Conservation (phyloP, 2,113 vertebrate species). For the Odontesthes bonariensis region DNA sequence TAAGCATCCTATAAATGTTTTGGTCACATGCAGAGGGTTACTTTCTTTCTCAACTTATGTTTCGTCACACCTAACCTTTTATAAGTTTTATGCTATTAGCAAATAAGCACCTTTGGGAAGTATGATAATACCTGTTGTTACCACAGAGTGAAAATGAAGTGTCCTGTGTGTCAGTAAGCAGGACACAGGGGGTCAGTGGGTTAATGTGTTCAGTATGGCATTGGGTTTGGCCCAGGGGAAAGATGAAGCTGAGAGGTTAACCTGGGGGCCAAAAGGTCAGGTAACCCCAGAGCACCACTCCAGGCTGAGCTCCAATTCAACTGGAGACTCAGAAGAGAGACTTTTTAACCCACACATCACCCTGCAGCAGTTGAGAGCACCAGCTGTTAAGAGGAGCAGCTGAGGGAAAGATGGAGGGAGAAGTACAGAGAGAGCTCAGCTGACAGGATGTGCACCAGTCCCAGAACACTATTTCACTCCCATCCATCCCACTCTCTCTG, state of each 20-base stretch:
- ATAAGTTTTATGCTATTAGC: neutral
- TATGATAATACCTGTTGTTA: constrained; percentile 34
- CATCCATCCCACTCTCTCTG: constrained; percentile 44
- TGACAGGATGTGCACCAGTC: constrained; percentile 72
- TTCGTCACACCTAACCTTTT: constrained; percentile 6
- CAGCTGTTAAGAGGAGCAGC: constrained; percentile 57
- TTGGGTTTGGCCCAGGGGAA: constrained; percentile 61
- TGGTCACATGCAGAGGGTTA: neutral
- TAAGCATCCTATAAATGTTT: neutral
- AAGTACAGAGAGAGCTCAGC: constrained; percentile 53
- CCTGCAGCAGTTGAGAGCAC: constrained; percentile 46
- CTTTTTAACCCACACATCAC: constrained; percentile 57
- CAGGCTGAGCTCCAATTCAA: constrained; percentile 61
- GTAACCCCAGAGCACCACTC: constrained; percentile 61
- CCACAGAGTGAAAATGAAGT: constrained; percentile 41
- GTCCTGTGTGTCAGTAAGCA: constrained; percentile 30
- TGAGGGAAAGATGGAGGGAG: constrained; percentile 17
- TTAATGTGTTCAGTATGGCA: constrained; percentile 77
- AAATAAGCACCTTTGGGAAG: constrained; percentile 11
- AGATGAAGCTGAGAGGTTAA: constrained; percentile 73
- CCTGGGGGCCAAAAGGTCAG: constrained; percentile 54
- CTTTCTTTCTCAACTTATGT: neutral
- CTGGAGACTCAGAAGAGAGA: constrained; percentile 64
- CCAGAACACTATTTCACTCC: constrained; percentile 47
- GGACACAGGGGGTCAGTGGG: constrained; percentile 59